Evolutionary conservation across 2,113 vertebrate species (phyloP).

Genomic region (Platysternon megacephalum): DNA sequence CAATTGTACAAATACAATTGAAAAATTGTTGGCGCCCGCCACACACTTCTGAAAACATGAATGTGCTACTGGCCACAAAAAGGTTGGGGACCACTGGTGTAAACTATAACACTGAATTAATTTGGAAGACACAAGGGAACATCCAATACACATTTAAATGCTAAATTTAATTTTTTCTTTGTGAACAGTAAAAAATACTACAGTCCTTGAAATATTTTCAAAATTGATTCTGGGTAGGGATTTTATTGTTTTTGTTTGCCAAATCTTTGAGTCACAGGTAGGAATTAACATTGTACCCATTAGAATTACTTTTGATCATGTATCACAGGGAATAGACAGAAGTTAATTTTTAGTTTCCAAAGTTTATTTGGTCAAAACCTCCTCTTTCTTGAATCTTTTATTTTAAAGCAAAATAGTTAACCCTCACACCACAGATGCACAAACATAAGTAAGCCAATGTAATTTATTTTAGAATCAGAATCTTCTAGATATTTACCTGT

Average conservation of each 20-base stretch:
- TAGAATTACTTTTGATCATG: not conserved
- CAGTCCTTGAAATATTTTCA: not conserved
- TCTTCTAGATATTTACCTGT: slow-evolving; percentile 83
- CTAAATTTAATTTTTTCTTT: not conserved
- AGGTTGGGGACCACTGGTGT: no score
- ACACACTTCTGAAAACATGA: no score
- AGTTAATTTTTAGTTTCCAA: not conserved
- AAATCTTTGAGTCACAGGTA: not conserved
- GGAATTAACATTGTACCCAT: not conserved
- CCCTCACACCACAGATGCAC: not conserved
- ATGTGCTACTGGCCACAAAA: no score
- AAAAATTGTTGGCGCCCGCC: no score
- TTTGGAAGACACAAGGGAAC: not conserved
- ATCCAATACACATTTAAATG: not conserved
- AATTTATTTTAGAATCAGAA: not conserved
- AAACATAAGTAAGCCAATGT: not conserved
- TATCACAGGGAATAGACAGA: not conserved
- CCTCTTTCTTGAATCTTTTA: not conserved
- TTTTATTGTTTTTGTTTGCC: not conserved
- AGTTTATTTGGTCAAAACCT: not conserved
- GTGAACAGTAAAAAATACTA: not conserved
- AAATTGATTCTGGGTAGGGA: not conserved
- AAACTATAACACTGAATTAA: not conserved
- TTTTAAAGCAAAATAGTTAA: not conserved
- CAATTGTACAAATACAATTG: no score